Base-by-base conservation (phyloP, 2,888 invertebrate species). In the Pediacus dermestoides region DNA sequence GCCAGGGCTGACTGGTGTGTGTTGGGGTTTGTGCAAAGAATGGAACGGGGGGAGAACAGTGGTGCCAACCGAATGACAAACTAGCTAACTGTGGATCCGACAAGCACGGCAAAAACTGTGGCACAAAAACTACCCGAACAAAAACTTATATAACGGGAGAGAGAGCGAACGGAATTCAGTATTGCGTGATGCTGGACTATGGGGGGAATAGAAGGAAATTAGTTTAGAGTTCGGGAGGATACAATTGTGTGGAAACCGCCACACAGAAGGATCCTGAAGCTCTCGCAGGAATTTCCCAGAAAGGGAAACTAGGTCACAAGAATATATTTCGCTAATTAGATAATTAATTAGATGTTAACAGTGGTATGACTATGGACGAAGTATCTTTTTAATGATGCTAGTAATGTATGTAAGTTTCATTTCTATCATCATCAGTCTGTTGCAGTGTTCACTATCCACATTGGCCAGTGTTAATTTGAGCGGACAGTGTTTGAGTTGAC, bases 61-160 rank as follows among this genome's bases (percentile, higher is more conserved):
- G 64, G 63, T 64, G 65, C 64, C 64, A 64, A 55, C 61, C 63
- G 64, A 67, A 68, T 69, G 69, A 69, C 69, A 69, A 69, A 69
- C 69, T 69, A 68, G 69, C 69, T 68, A 69, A 68, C 69, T 69
- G 69, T 69, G 69, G 69, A 67, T 68, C 68, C 67, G 69, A 69
- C 69, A 68, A 63, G 62, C 46, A 38, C 48, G 51, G 49, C 53
- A 63, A 65, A 65, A 65, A 64, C 57, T 61, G 46, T 44, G 46
- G 45, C 50, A 55, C 61, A 64, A 65, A 65, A 66, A 66, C 59
- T 57, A 46, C 39, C 52, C 49, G 40, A 28, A 46, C 51, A 56
- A 56, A 56, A 56, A 54, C 50, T 53, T 43, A 41, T 44, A 48
- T 27, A 9, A 28, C 33, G 37, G 34, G 39, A 42, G 25, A 30